Conservation (phyloP, 2,888 invertebrate genomes). For the Noctua pronuba region DNA sequence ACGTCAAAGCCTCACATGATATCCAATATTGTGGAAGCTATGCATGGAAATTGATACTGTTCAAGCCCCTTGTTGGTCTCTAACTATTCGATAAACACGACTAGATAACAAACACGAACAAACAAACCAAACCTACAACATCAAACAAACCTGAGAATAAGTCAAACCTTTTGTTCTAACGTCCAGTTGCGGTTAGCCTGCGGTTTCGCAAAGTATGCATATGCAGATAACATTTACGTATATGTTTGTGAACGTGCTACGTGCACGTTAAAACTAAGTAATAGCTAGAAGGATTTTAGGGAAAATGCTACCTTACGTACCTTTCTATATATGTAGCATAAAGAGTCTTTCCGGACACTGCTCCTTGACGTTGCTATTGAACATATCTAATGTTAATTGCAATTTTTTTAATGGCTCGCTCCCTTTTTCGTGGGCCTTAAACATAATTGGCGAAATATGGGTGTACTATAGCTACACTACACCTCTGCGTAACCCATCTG, state of each 20-base stretch:
- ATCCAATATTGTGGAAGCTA: conserved; percentile 8
- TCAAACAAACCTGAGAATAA: too few relatives aligned
- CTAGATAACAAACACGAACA: conserved; percentile 1
- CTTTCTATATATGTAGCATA: not conserved
- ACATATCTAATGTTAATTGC: too few relatives aligned
- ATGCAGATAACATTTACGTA: too few relatives aligned
- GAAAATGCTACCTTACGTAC: not conserved
- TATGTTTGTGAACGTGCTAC: not conserved
- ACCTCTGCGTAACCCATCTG: too few relatives aligned
- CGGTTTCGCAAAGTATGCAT: conserved; percentile 1
- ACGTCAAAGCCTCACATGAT: too few relatives aligned
- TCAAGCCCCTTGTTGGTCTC: not conserved
- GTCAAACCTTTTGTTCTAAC: conserved; percentile 15
- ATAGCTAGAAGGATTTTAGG: not conserved
- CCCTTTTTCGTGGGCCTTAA: too few relatives aligned
- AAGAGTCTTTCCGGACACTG: not conserved
- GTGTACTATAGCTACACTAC: too few relatives aligned
- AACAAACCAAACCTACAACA: too few relatives aligned
- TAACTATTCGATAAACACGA: not conserved
- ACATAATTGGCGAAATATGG: too few relatives aligned
- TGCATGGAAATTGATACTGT: conserved; percentile 12
- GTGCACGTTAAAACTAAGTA: not conserved
- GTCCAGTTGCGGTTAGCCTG: conserved; percentile 23
- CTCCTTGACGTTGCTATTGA: too few relatives aligned
- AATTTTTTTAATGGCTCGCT: too few relatives aligned